phyloP scores from a whole-genome alignment of 2,113 vertebrate species.

The Hiodon alosoides region DNA sequence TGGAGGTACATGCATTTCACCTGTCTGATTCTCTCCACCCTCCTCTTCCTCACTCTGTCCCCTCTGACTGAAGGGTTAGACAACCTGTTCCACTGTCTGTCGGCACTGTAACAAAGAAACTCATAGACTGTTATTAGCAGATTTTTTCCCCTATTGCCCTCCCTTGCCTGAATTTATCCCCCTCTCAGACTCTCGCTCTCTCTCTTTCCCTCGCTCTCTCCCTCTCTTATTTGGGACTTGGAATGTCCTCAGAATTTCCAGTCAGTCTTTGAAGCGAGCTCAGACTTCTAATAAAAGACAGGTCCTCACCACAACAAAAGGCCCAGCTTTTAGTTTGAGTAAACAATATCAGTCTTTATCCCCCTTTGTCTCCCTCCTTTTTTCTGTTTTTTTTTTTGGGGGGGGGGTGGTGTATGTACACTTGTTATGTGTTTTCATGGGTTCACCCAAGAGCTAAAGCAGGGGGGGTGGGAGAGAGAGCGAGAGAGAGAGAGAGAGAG shows the following conservation, averaged over 20 bases:
- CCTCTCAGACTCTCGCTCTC: too few relatives aligned
- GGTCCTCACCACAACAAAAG: slow-evolving; percentile 75
- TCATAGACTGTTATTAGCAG: too few relatives aligned
- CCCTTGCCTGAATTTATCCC: too few relatives aligned
- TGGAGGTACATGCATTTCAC: too few relatives aligned
- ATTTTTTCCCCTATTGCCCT: too few relatives aligned
- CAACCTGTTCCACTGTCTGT: too few relatives aligned
- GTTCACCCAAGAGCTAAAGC: slow-evolving; percentile 50
- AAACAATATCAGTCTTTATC: slow-evolving; percentile 67
- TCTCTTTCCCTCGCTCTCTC: too few relatives aligned
- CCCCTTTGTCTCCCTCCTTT: slow-evolving; percentile 19
- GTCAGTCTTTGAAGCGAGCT: slow-evolving; percentile 72
- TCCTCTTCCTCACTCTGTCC: too few relatives aligned
- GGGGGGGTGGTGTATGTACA: slow-evolving; percentile 68
- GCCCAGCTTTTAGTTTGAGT: slow-evolving; percentile 67
- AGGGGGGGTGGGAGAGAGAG: slow-evolving; percentile 15
- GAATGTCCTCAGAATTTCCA: slow-evolving; percentile 72
- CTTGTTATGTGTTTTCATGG: slow-evolving; percentile 73
- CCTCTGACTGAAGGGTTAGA: too few relatives aligned
- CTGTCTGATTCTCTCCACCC: too few relatives aligned
- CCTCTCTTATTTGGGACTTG: slow-evolving; percentile 37
- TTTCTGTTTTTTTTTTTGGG: slow-evolving; percentile 52
- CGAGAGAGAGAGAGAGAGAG: slow-evolving; percentile 34
- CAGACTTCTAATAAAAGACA: slow-evolving; percentile 75
- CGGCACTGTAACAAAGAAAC: too few relatives aligned